Percentiles rank a stretch among this genome's conserved stretches.
These are phyloP conservation scores for Perithous albicinctus DNA, from an alignment of 2,888 invertebrate genomes.

Conservation along the genomic window DNA sequence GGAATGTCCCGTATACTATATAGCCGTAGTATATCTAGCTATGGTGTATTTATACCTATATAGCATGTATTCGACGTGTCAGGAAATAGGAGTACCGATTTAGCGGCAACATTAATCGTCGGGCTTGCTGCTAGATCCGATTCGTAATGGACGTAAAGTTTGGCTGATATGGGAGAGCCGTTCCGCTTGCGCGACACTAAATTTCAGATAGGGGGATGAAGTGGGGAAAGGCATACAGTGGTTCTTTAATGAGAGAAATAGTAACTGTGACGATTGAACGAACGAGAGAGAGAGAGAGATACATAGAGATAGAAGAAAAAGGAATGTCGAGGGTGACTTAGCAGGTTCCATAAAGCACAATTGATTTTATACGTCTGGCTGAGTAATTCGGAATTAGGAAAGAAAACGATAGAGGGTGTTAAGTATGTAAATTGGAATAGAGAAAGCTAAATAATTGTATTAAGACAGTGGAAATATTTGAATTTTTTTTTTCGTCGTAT, in stretches of 20 bases:
- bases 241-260: constrained; percentile 44
- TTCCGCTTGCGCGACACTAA: constrained; percentile 1
- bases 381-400: constrained; percentile 31
- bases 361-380: constrained; percentile 2
- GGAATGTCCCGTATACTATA: too few species aligned
- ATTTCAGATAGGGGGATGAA: constrained; percentile 14
- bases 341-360: constrained; percentile 43
- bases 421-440: constrained; percentile 7
- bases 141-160: constrained; percentile 73
- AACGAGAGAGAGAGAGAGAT: constrained; percentile 67
- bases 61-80: constrained; percentile 48
- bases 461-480: too few species aligned
- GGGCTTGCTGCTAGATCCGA: constrained; percentile 67
- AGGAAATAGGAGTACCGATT: constrained; percentile 38
- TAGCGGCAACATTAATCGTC: constrained; percentile 72
- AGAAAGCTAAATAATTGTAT: too few species aligned
- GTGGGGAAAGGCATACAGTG: constrained; percentile 17
- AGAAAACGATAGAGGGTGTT: constrained; percentile 9
- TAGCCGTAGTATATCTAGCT: not conserved
- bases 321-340: constrained; percentile 48
- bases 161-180: constrained; percentile 37
- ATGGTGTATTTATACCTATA: constrained; percentile 19
- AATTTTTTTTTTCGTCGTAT: too few species aligned
- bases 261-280: constrained; percentile 48
- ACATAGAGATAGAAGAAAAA: constrained; percentile 66